Evolutionary conservation across 53 echinoderm and acorn worm genomes (phyloP).

Genomic region (Hippasteria phrygiana): DNA sequence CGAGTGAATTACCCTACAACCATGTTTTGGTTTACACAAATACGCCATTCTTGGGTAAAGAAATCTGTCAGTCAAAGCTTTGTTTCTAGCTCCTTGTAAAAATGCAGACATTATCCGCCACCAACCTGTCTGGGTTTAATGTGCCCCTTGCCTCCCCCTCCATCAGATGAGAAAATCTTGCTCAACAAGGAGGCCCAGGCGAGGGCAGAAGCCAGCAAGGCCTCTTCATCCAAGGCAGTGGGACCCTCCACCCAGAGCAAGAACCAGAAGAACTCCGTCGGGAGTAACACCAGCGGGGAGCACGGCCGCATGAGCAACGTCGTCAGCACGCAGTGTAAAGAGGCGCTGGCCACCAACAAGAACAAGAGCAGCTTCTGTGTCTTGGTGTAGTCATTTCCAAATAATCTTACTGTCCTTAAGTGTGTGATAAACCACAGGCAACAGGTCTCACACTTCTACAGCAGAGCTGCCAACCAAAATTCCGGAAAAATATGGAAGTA

Average conservation of each 20-base stretch:
- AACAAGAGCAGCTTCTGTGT: constrained; percentile 71
- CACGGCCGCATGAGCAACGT: constrained; percentile 53
- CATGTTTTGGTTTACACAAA: no score
- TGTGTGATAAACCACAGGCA: not conserved
- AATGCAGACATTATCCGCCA: not conserved
- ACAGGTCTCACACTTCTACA: not conserved
- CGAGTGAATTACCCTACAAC: no score
- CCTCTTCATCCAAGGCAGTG: constrained; percentile 36
- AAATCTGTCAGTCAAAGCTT: not conserved
- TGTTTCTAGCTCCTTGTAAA: not conserved
- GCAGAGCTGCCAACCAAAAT: no score
- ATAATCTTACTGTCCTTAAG: not conserved
- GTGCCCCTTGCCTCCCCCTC: not conserved
- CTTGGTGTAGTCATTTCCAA: constrained; percentile 8
- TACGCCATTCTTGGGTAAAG: no score
- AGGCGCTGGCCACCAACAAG: constrained; percentile 75
- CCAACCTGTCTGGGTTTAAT: not conserved
- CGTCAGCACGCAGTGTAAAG: constrained; percentile 78
- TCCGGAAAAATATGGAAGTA: no score
- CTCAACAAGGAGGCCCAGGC: constrained; percentile 47
- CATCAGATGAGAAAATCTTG: constrained; percentile 61
- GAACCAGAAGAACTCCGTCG: constrained; percentile 54
- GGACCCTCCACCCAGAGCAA: constrained; percentile 19
- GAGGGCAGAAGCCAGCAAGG: constrained; percentile 40
- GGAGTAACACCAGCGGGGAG: constrained; percentile 39